A percentile compares a stretch with the other conserved stretches of the same genome.
Conservation (phyloP, 2,888 invertebrate species). For the Cordilura impudica region DNA sequence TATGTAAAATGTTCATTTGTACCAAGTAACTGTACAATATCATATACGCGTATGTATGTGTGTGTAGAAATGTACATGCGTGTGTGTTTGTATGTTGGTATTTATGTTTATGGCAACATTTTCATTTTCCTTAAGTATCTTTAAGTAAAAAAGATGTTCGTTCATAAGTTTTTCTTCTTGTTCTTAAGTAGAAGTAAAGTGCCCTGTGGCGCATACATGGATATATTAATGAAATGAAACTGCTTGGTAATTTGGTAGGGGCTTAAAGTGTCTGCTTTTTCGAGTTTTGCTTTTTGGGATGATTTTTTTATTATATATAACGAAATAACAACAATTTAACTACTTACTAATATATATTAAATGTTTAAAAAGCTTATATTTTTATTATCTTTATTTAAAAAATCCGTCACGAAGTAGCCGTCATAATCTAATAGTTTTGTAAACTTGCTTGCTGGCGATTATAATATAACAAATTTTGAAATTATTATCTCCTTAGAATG, state of each 20-base stretch:
- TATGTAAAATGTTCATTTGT: slow-evolving; percentile 54
- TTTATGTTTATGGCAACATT: slow-evolving; percentile 21
- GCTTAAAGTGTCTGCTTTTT: neutral
- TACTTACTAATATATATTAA: too few species aligned
- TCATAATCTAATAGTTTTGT: too few species aligned
- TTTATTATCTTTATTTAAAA: too few species aligned
- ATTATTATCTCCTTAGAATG: too few species aligned
- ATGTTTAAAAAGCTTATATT: too few species aligned
- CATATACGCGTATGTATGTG: slow-evolving; percentile 11
- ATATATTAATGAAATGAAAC: neutral
- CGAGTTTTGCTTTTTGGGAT: too few species aligned
- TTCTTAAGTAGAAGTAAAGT: slow-evolving; percentile 37
- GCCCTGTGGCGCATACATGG: slow-evolving; percentile 19
- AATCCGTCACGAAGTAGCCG: too few species aligned
- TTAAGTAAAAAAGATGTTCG: slow-evolving; percentile 40
- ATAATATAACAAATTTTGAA: too few species aligned
- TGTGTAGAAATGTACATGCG: neutral
- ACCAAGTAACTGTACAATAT: slow-evolving; percentile 7
- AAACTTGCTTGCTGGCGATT: too few species aligned
- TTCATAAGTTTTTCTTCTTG: slow-evolving; percentile 34
- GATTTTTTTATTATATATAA: too few species aligned
- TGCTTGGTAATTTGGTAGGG: neutral
- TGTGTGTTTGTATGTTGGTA: too few species aligned
- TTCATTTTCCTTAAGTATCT: slow-evolving; percentile 46
- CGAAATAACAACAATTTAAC: too few species aligned